These are phyloP conservation scores for Epistrophe eligans DNA, from an alignment of 2,888 invertebrate species.

Conservation along the genomic window DNA sequence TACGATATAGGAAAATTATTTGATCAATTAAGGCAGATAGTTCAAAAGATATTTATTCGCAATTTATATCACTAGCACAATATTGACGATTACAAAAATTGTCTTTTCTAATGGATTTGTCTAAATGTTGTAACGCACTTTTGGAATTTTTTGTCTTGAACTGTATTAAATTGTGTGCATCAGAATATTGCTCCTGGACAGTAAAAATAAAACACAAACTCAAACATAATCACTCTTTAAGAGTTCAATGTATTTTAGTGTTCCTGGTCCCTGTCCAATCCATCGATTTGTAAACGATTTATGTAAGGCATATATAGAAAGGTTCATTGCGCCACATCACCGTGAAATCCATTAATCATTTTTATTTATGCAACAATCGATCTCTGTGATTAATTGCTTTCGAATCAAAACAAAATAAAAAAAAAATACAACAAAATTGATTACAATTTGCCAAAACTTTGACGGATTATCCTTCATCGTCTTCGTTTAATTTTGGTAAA, in stretches of 20 bases:
- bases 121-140: too few relatives aligned
- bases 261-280: not conserved
- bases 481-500: not conserved
- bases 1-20: not conserved
- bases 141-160: too few relatives aligned
- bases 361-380: conserved; percentile 63
- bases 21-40: not conserved
- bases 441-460: conserved; percentile 52
- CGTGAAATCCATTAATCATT: conserved; percentile 49
- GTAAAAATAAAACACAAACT: not conserved
- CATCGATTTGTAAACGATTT: not conserved
- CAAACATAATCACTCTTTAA: not conserved
- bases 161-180: too few relatives aligned
- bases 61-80: too few relatives aligned
- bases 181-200: too few relatives aligned
- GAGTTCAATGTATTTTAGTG: not conserved
- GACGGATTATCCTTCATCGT: conserved; percentile 46
- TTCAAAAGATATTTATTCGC: not conserved
- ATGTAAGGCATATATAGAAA: conserved; percentile 8
- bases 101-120: too few relatives aligned
- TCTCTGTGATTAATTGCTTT: conserved; percentile 54
- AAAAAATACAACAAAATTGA: conserved; percentile 49
- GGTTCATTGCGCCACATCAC: conserved; percentile 46
- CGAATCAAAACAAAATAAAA: conserved; percentile 2
- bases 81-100: too few relatives aligned